phyloP scores from a whole-genome alignment of 1,140 invertebrate species.

The Notospermus geniculatus region DNA sequence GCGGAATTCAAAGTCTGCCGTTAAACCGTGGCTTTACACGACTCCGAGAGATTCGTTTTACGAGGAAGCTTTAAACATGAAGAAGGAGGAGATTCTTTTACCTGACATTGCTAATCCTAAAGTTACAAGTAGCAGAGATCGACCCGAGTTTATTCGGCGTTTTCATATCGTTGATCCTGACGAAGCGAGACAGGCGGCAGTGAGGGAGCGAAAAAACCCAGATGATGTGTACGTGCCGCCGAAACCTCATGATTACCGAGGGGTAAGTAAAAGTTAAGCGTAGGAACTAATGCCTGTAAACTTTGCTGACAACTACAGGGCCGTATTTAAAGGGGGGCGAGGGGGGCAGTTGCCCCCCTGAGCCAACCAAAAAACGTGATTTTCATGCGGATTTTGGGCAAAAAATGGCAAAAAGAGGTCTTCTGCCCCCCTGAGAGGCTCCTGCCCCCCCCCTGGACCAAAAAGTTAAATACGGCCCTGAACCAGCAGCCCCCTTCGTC shows the following conservation, averaged over 20 bases:
- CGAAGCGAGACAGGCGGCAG: constrained; percentile 46
- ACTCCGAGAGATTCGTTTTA: constrained; percentile 34
- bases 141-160: constrained; percentile 27
- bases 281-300: background rate
- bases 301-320: too few species aligned
- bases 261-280: constrained; percentile 32
- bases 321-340: too few species aligned
- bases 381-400: too few species aligned
- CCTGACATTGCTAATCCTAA: constrained; percentile 24
- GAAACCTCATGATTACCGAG: constrained; percentile 48
- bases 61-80: constrained; percentile 25
- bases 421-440: too few species aligned
- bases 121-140: constrained; percentile 15
- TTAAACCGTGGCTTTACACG: constrained; percentile 48
- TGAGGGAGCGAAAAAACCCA: constrained; percentile 36
- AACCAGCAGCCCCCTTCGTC: too few species aligned
- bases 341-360: too few species aligned
- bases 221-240: constrained; percentile 33
- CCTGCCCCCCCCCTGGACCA: too few species aligned
- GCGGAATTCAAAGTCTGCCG: constrained; percentile 46
- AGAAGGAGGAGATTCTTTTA: constrained; percentile 18
- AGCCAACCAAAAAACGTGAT: too few species aligned
- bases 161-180: constrained; percentile 42
- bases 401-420: too few species aligned
- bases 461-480: too few species aligned